Evolutionary conservation across 2,113 vertebrate genomes (phyloP).

Genomic region (Python bivittatus): DNA sequence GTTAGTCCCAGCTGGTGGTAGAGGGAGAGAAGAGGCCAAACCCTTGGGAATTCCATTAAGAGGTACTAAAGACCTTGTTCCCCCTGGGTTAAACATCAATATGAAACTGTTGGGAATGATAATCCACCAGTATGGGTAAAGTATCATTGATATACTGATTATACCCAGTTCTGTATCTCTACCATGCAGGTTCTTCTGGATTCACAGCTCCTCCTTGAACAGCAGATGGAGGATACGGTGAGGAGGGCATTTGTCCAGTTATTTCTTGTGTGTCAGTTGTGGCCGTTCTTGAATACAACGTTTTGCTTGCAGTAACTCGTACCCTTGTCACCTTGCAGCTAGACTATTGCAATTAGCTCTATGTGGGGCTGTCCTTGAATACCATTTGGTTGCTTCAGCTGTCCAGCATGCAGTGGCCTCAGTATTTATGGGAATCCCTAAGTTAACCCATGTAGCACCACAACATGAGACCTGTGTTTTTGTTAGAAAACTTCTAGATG

Average conservation of each 20-base stretch:
- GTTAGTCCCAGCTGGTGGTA: neutral
- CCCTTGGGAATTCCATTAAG: neutral
- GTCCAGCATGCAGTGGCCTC: neutral
- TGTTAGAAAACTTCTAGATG: neutral
- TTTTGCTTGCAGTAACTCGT: neutral
- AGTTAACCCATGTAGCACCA: neutral
- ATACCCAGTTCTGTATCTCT: neutral
- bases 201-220: neutral
- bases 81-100: neutral
- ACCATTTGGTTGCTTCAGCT: neutral
- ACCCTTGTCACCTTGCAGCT: neutral
- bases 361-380: neutral
- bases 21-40: neutral
- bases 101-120: neutral
- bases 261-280: neutral
- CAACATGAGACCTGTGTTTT: neutral
- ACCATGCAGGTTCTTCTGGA: neutral
- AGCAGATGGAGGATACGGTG: neutral
- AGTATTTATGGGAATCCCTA: neutral
- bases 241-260: neutral
- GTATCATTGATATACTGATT: neutral
- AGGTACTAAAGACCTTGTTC: neutral
- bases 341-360: neutral
- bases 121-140: neutral
- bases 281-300: neutral